A percentile compares a stretch with the other conserved stretches of the same genome.
phyloP scores from a whole-genome alignment of 37 sponge, comb jelly and placozoan genomes.

The Theonella swinhoei region DNA sequence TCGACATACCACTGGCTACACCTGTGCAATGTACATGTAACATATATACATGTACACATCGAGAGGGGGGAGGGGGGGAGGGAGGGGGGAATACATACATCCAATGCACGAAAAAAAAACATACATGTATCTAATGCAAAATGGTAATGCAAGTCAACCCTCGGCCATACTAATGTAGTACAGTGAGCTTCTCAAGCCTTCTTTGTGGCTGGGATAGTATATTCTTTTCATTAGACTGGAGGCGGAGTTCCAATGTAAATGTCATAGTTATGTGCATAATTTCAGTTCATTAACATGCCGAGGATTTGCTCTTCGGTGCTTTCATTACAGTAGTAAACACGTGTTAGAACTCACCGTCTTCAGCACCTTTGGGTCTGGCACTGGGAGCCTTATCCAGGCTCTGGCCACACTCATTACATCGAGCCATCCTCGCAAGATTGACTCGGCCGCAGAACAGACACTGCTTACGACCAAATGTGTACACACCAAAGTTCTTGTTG shows the following conservation, averaged over 20 bases:
- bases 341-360: neutral
- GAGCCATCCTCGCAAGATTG: conserved; percentile 52
- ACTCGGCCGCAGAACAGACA: conserved; percentile 46
- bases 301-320: neutral
- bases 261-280: neutral
- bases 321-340: neutral
- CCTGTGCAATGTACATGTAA: neutral
- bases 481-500: conserved; percentile 64
- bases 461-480: conserved; percentile 53
- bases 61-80: neutral
- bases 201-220: too few species aligned
- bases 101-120: neutral
- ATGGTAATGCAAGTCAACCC: too few species aligned
- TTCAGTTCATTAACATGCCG: neutral
- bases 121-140: too few species aligned
- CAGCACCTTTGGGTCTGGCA: conserved; percentile 48
- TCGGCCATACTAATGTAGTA: too few species aligned
- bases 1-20: neutral
- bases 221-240: too few species aligned
- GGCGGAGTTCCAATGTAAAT: neutral
- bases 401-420: conserved; percentile 44
- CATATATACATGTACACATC: neutral
- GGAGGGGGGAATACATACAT: neutral
- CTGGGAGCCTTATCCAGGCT: conserved; percentile 44
- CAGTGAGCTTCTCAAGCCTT: too few species aligned